phyloP scores from a whole-genome alignment of 2,797 vertebrate species.

The Cossypha heuglini region DNA sequence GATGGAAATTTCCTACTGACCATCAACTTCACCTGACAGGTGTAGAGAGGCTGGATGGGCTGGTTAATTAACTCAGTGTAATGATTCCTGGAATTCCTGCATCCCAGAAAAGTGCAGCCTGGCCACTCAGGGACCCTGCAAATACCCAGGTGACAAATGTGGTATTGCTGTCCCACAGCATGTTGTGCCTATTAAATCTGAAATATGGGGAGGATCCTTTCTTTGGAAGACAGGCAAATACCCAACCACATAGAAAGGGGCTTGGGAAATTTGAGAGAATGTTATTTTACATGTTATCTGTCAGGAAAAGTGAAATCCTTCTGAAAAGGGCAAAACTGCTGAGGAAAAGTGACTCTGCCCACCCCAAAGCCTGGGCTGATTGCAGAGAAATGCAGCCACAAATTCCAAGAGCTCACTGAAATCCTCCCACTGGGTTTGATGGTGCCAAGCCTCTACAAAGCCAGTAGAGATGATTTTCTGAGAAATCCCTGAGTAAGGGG shows the following conservation, averaged over 20 bases:
- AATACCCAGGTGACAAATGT: accelerated
- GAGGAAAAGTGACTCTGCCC: background rate
- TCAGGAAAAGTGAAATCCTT: background rate
- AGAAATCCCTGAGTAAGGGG: background rate
- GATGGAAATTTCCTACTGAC: background rate
- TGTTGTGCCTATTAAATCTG: background rate
- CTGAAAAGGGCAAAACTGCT: background rate
- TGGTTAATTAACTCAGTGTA: background rate
- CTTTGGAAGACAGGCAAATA: background rate
- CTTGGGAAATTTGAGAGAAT: background rate
- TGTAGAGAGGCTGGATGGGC: background rate
- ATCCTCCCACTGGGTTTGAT: background rate
- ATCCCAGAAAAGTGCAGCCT: background rate
- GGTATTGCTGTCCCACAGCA: accelerated
- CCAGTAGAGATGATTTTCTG: background rate
- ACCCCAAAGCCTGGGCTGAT: background rate
- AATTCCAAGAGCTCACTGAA: accelerated
- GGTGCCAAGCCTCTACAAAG: background rate
- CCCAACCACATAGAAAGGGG: background rate
- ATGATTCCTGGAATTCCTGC: background rate
- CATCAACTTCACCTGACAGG: accelerated
- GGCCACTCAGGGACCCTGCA: background rate
- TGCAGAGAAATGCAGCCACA: background rate
- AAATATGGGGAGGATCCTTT: background rate
- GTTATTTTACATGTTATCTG: background rate